These are phyloP conservation scores for Pterocles gutturalis DNA, from an alignment of 2,113 vertebrate species.

Conservation along the genomic window DNA sequence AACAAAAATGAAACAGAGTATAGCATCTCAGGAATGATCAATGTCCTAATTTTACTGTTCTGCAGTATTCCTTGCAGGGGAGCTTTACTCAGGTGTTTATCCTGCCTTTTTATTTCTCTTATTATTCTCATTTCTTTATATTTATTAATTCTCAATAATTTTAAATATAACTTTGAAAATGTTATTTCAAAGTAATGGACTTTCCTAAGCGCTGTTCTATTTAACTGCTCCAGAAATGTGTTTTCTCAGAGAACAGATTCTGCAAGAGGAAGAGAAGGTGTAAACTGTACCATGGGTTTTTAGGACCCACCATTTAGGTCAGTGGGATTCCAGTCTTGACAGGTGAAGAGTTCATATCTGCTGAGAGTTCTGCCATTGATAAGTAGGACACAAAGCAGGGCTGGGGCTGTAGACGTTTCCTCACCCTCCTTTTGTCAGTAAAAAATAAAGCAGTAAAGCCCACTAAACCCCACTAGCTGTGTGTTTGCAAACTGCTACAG, in stretches of 20 bases:
- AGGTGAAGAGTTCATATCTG: not conserved
- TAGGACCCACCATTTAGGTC: not conserved
- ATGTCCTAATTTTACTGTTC: not conserved
- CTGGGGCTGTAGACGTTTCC: not conserved
- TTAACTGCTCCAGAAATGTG: accelerated
- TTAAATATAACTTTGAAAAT: not conserved
- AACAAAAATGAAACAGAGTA: not conserved
- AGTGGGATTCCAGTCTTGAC: not conserved
- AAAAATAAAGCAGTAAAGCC: not conserved
- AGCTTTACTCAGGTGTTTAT: not conserved
- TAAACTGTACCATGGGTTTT: not conserved
- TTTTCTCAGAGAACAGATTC: not conserved
- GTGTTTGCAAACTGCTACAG: not conserved
- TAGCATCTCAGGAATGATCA: not conserved
- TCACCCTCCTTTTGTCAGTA: not conserved
- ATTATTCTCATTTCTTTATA: not conserved
- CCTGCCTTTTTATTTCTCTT: not conserved
- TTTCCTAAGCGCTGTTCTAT: not conserved
- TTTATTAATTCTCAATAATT: not conserved
- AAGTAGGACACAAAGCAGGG: not conserved
- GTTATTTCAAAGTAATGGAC: not conserved
- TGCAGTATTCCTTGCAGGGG: not conserved
- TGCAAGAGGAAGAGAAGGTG: not conserved
- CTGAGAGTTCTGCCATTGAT: not conserved
- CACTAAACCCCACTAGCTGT: not conserved